These are phyloP conservation scores for Gallinago stenura DNA, from an alignment of 2,797 vertebrate species.

Conservation along the genomic window DNA sequence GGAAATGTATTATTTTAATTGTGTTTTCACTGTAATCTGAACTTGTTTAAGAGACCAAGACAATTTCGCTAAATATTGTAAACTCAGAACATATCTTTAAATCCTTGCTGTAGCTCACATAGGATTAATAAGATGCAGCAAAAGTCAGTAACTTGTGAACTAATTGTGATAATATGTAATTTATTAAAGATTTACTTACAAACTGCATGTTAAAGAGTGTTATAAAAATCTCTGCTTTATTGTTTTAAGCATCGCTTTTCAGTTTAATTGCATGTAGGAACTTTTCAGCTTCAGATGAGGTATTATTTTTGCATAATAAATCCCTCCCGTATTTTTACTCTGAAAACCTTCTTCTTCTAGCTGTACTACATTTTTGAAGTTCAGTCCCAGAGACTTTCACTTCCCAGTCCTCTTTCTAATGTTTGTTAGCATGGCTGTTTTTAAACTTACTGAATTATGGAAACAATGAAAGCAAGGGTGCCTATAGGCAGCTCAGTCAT, in stretches of 20 bases:
- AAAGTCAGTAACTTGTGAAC: neutral
- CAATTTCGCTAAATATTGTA: neutral
- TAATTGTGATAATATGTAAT: neutral
- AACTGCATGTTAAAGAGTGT: neutral
- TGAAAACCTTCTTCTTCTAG: neutral
- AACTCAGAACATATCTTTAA: neutral
- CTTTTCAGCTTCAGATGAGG: neutral
- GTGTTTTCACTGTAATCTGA: neutral
- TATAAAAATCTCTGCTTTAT: neutral
- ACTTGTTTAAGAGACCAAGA: neutral
- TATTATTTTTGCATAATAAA: neutral
- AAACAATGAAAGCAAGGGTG: constrained; percentile 11
- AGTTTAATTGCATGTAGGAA: neutral
- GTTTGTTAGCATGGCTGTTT: constrained; percentile 6
- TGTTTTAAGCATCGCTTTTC: neutral
- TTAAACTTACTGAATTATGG: constrained; percentile 25
- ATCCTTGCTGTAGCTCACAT: neutral
- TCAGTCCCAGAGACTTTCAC: neutral
- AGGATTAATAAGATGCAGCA: neutral
- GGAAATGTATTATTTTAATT: neutral
- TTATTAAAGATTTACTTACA: neutral
- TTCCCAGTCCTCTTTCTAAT: neutral
- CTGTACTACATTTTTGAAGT: neutral
- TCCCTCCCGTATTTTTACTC: neutral
- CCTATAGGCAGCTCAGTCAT: constrained; percentile 38